phyloP scores from a whole-genome alignment of 1,140 invertebrate genomes.

The Leptonema lineaticorne region DNA sequence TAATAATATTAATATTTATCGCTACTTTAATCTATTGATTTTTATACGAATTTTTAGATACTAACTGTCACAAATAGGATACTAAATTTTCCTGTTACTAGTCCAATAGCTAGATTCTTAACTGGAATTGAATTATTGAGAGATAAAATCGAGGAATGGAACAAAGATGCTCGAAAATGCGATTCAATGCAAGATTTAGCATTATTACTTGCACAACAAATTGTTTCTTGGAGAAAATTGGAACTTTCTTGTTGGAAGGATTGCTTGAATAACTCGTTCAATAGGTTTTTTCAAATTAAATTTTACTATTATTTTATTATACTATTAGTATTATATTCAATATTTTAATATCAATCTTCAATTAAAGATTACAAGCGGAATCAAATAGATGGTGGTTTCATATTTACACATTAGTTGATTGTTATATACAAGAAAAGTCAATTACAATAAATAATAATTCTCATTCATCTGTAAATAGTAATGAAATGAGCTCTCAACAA shows the following conservation, averaged over 20 bases:
- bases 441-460: conserved; percentile 22
- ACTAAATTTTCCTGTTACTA: conserved; percentile 73
- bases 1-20: conserved; percentile 14
- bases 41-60: conserved; percentile 54
- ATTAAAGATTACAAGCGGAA: conserved; percentile 60
- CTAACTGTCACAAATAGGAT: conserved; percentile 73
- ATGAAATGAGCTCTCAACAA: conserved; percentile 40
- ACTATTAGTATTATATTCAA: not conserved
- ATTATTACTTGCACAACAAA: conserved; percentile 71
- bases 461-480: too few relatives aligned
- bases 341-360: conserved; percentile 17
- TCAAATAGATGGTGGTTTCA: conserved; percentile 89
- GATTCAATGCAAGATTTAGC: conserved; percentile 78
- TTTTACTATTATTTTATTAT: not conserved
- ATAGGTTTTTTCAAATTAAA: conserved; percentile 47
- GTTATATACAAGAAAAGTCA: conserved; percentile 43
- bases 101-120: conserved; percentile 84
- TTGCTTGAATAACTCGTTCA: conserved; percentile 65
- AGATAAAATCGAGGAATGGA: conserved; percentile 86
- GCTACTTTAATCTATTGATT: not conserved
- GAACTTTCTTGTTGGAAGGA: conserved; percentile 88
- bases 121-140: conserved; percentile 88
- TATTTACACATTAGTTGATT: conserved; percentile 70
- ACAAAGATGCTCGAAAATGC: conserved; percentile 82
- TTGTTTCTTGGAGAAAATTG: conserved; percentile 88